These are phyloP conservation scores for Melanotaenia maccullochi DNA, from an alignment of 2,797 vertebrate genomes.

Conservation along the genomic window DNA sequence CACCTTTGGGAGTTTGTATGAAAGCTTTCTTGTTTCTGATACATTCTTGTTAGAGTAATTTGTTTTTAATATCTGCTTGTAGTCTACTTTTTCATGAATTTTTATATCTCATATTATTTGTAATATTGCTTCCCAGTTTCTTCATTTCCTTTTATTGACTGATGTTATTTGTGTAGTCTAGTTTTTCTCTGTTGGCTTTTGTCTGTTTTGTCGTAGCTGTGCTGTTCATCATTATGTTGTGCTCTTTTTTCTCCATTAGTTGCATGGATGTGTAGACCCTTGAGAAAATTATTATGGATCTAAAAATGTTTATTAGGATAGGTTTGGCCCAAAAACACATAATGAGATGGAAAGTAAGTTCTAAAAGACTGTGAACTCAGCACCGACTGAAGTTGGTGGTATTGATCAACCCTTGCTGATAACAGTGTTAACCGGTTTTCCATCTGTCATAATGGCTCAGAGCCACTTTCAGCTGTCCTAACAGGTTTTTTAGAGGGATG, in stretches of 20 bases:
- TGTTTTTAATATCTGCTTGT: slow-evolving; percentile 19
- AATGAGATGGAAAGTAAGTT: not conserved
- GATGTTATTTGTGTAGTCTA: slow-evolving; percentile 3
- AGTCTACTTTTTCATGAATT: not conserved
- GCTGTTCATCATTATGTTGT: not conserved
- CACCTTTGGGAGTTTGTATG: not conserved
- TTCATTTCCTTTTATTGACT: slow-evolving; percentile 13
- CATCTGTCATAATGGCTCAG: slow-evolving; percentile 33
- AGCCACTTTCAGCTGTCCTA: slow-evolving; percentile 24
- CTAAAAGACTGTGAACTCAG: not conserved
- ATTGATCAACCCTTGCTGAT: slow-evolving; percentile 39
- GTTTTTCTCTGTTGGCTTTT: not conserved
- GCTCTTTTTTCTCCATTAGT: not conserved
- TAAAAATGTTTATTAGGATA: not conserved
- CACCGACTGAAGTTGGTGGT: slow-evolving; percentile 6
- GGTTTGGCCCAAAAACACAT: not conserved
- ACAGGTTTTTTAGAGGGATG: slow-evolving; percentile 32
- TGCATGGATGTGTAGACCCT: not conserved
- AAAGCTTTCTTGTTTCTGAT: slow-evolving; percentile 5
- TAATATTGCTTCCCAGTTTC: slow-evolving; percentile 5
- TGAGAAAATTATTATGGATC: not conserved
- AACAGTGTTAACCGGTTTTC: slow-evolving; percentile 23
- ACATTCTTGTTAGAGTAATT: slow-evolving; percentile 15
- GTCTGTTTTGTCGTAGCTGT: not conserved
- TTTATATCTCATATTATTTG: slow-evolving; percentile 12